These are phyloP conservation scores for Amaurobius ferox DNA, from an alignment of 2,888 invertebrate genomes.

Conservation along the genomic window DNA sequence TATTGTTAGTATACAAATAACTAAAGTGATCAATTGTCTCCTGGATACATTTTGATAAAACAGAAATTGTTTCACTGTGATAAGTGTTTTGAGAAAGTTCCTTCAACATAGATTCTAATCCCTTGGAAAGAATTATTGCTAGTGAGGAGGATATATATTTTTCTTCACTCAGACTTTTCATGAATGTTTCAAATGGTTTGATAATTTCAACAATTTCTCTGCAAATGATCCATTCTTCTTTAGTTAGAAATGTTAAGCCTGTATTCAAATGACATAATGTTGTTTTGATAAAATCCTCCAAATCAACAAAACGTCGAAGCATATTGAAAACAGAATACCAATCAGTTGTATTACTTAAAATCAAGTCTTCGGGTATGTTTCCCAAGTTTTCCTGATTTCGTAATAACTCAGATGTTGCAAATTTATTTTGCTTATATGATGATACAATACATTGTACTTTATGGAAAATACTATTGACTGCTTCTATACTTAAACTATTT, in stretches of 20 bases:
- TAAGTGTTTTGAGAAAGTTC: background rate
- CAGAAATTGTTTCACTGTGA: background rate
- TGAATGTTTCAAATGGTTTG: background rate
- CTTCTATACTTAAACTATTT: background rate
- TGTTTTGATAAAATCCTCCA: background rate
- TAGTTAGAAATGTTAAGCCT: background rate
- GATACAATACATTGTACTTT: constrained; percentile 6
- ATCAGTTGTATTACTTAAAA: background rate
- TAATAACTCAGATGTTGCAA: background rate
- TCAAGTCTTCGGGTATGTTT: background rate
- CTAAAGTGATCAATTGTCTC: background rate
- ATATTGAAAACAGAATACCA: background rate
- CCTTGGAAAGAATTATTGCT: constrained; percentile 11
- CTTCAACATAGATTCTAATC: background rate
- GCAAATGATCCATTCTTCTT: background rate
- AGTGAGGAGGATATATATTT: background rate
- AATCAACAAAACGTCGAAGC: background rate
- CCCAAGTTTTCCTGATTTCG: background rate
- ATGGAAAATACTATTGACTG: background rate
- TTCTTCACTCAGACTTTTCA: background rate
- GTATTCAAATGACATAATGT: background rate
- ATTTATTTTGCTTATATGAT: background rate
- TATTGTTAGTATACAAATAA: background rate
- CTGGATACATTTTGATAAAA: background rate
- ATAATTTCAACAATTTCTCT: background rate